phyloP scores from a whole-genome alignment of 2,113 vertebrate genomes.

The Trogon surrucura region DNA sequence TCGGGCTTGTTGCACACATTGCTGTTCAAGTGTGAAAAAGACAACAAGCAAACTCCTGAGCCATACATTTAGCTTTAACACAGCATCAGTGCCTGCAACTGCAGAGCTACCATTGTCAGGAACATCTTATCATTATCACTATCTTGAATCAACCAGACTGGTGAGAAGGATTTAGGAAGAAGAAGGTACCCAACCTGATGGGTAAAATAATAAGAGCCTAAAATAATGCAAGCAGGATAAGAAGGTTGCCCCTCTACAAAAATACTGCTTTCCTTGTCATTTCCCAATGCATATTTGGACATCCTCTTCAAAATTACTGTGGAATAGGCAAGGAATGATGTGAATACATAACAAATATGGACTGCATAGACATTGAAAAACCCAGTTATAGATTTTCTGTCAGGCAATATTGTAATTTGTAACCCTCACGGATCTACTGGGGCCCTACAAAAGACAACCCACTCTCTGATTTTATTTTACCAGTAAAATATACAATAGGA shows the following conservation, averaged over 20 bases:
- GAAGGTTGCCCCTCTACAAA: neutral
- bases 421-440: neutral
- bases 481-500: neutral
- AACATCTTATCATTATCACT: neutral
- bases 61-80: conserved; percentile 7
- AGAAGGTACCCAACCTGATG: neutral
- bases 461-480: neutral
- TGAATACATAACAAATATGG: neutral
- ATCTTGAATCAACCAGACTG: neutral
- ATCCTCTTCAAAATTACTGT: neutral
- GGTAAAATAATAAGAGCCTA: neutral
- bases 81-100: neutral
- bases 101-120: neutral
- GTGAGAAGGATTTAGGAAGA: neutral
- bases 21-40: conserved; percentile 38
- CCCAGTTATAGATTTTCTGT: neutral
- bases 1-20: conserved; percentile 2
- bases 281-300: neutral
- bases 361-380: neutral
- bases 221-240: neutral
- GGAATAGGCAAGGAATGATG: neutral
- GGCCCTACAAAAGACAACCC: neutral
- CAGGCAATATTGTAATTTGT: neutral
- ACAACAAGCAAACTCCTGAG: conserved; percentile 24
- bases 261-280: neutral